A percentile compares a stretch with the other conserved stretches of the same genome.
phyloP scores from a whole-genome alignment of 2,888 invertebrate species.

The Hoplodrina blanda region DNA sequence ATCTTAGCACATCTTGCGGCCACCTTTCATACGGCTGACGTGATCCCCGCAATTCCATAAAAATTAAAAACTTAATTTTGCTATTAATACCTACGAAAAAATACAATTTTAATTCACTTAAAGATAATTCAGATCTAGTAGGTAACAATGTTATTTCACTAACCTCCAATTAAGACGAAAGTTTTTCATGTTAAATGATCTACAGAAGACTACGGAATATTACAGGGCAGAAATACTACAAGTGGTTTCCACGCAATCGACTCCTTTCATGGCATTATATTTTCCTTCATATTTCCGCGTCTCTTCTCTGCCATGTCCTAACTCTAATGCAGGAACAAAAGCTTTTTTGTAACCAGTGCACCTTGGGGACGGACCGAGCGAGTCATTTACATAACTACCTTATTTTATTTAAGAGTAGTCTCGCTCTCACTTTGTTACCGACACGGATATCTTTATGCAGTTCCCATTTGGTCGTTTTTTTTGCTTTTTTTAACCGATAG shows the following conservation, averaged over 20 bases:
- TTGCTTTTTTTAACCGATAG: conserved; percentile 54
- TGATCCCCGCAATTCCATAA: too few species aligned
- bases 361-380: conserved; percentile 73
- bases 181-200: neutral
- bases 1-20: neutral
- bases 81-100: neutral
- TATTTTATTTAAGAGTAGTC: conserved; percentile 81
- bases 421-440: conserved; percentile 75
- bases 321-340: conserved; percentile 74
- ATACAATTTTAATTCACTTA: neutral
- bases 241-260: neutral
- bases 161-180: neutral
- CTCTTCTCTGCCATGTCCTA: conserved; percentile 29
- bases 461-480: conserved; percentile 65
- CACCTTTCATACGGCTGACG: neutral
- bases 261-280: neutral
- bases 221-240: neutral
- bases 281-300: conserved; percentile 23
- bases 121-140: neutral
- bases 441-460: conserved; percentile 81
- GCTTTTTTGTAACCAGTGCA: conserved; percentile 80
- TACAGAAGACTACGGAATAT: neutral
- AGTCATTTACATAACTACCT: conserved; percentile 86
- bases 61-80: too few species aligned
- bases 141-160: neutral